Base-by-base conservation (phyloP, 2,797 vertebrate species). In the Buphagus erythrorhynchus region DNA sequence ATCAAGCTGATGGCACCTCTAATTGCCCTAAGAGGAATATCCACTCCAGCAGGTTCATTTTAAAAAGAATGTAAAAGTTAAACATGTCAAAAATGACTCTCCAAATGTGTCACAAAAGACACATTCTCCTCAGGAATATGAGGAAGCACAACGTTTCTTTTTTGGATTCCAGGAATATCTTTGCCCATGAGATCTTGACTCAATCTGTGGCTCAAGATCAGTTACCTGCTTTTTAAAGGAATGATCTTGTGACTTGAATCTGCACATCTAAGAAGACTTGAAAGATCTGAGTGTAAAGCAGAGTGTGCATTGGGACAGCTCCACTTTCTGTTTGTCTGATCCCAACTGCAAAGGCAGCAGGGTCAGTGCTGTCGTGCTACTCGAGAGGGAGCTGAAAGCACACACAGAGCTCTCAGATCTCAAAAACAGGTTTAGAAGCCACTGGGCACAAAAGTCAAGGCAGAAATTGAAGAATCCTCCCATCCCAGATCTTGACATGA, bases 91-190 rank as follows among this genome's bases (percentile, higher is more conserved):
- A 92, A 96, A 91, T 10, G 25, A 86, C 62, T 88, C 58, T 81
- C 54, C 66, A 73, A 86, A 90, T 38, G 67, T 73, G 80, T 62
- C 77, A 79, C 52, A 81, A 54, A 92, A 73, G 90, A 89, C 77
- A 71, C 31, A 8, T 79, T 93, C 55, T 95, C 78, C 74, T 79
- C 36, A 29, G 67, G 40, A 91, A 63, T 36, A 82, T 1, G 35
- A 95, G 66, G 88, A 91, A 88, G 76, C 51, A 86, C 62, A 88
- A 58, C 2, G 2, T 54, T 81, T 88, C 73, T 61, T 36, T 73
- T 91, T 90, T 62, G 51, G 93, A 88, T 93, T 94, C 88, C 76
- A 72, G 46, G 51, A 93, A 86, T 96, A 90, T 72, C 69, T 95
- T 86, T 86, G 83, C 92, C 82, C 82, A 66, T 38, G 88, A 93